These are phyloP conservation scores for Carpatolechia fugitivella DNA, from an alignment of 2,888 invertebrate species.

Conservation along the genomic window DNA sequence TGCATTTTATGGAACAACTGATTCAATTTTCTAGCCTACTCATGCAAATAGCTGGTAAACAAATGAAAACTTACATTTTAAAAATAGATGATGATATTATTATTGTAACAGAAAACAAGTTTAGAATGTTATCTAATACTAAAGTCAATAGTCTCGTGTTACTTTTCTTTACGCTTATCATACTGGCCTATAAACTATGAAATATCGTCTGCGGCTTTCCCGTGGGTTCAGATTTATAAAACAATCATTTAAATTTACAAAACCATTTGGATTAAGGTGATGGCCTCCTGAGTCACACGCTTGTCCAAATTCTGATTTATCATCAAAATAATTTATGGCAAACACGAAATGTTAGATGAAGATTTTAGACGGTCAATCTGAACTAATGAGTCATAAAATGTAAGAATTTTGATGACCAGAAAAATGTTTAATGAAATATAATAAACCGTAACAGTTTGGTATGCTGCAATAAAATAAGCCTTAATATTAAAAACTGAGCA, in stretches of 20 bases:
- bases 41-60: not conserved
- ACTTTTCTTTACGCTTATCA: not conserved
- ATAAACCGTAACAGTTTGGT: not conserved
- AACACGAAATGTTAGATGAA: not conserved
- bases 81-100: not conserved
- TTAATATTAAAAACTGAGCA: too few relatives aligned
- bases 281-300: constrained; percentile 6
- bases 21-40: not conserved
- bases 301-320: constrained; percentile 14
- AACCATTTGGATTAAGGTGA: not conserved
- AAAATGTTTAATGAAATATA: not conserved
- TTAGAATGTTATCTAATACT: not conserved
- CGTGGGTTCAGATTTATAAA: constrained; percentile 4
- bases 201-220: constrained; percentile 13
- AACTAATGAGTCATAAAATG: constrained; percentile 1
- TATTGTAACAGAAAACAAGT: not conserved
- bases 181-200: constrained; percentile 14
- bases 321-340: not conserved
- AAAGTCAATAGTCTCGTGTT: not conserved
- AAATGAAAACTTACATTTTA: not conserved
- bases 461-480: too few relatives aligned
- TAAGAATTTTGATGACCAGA: not conserved
- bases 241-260: constrained; percentile 6
- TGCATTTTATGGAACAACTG: not conserved
- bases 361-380: not conserved